Conservation (phyloP, 1,140 invertebrate genomes). For the Lordiphosa mommai region DNA sequence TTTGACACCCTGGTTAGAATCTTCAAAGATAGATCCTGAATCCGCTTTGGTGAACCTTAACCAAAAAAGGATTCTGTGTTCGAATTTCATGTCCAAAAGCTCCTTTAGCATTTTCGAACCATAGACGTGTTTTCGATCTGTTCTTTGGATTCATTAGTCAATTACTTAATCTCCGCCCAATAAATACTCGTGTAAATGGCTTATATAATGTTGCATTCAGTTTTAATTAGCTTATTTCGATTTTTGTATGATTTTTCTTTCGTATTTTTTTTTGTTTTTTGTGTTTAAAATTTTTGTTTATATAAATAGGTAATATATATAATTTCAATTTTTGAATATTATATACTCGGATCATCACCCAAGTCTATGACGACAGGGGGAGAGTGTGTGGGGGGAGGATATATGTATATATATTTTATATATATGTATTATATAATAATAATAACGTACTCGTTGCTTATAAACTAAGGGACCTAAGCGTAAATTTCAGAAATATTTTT, state of each 20-base stretch:
- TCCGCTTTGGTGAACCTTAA: no score
- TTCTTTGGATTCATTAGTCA: no score
- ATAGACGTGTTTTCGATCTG: no score
- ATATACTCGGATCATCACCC: constrained; percentile 45
- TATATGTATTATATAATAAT: constrained; percentile 59
- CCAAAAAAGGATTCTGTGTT: no score
- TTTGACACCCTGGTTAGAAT: no score
- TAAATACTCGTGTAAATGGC: no score
- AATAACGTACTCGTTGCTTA: constrained; percentile 51
- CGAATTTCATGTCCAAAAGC: no score
- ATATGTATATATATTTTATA: constrained; percentile 36
- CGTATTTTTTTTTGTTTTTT: background rate
- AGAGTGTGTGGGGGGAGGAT: background rate
- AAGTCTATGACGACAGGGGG: constrained; percentile 21
- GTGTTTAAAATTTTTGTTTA: constrained; percentile 19
- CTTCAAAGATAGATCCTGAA: no score
- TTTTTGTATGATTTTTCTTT: constrained; percentile 1
- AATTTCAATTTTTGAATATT: constrained; percentile 52
- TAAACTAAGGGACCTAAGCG: constrained; percentile 54
- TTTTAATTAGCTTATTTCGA: background rate
- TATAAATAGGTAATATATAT: constrained; percentile 29
- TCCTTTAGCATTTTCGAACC: no score
- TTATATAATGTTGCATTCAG: no score
- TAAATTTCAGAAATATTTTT: constrained; percentile 55
- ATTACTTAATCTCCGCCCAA: no score